Evolutionary conservation across 2,797 vertebrate species (phyloP), one percentile per base, ranked within the genome.

Genomic region (Podargus strigoides): DNA sequence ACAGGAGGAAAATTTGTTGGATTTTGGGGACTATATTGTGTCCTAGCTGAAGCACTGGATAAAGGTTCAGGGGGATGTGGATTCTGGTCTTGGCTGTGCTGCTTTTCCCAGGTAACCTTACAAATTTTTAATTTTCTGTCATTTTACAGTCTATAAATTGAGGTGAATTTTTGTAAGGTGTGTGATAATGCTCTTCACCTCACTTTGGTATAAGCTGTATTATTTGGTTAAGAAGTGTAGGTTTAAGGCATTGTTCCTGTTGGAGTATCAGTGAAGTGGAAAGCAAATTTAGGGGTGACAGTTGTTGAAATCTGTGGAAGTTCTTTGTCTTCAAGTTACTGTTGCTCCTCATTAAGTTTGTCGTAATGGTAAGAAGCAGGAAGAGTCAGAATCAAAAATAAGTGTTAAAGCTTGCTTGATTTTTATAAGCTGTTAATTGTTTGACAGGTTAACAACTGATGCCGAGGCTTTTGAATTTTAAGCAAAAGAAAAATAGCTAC

Each of bases 201-300:
- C 7, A 7, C 14, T n/a, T n/a, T 63, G 10, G 8, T 52, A 0
- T 46, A 44, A 69, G 8, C 4, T 2, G 1, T 67, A 26, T 90
- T 49, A 37, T 21, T 63, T 85, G 14, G 24, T 87, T 58, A 30
- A 15, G 6, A 19, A 74, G 37, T 34, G 12, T 32, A 21, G 72
- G 1, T 66, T 87, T 76, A n/a, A 64, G 32, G 11, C 46, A 3
- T 68, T 28, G 32, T 37, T 66, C 62, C 34, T 18, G 4, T 8
- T 72, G 30, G 17, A 42, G 18, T 77, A 30, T 70, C 14, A 60
- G 34, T 64, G 41, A 41, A 49, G 22, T 23, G 41, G 77, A 84
- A 68, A 34, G 59, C 22, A 74, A 22, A 80, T 67, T 63, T 37
- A 1, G 15, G 3, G 4, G 2, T 73, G 63, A 27, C 7, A 27